These are phyloP conservation scores for Emydura subglobosa DNA, from an alignment of 2,113 vertebrate genomes.

Conservation along the genomic window DNA sequence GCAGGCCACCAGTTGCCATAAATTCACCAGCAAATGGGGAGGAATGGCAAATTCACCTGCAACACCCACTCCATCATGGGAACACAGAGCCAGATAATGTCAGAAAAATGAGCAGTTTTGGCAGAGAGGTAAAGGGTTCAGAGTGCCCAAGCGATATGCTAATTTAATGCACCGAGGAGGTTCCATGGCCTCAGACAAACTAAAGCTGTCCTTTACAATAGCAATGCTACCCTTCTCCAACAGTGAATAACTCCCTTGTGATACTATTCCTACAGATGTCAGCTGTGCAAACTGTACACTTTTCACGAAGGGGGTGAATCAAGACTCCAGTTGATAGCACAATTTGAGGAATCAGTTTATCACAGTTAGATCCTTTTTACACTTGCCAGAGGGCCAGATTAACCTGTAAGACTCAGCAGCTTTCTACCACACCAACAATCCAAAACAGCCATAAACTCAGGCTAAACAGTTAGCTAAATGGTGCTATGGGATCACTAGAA, in stretches of 20 bases:
- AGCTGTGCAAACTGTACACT: neutral
- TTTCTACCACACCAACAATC: neutral
- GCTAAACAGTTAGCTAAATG: neutral
- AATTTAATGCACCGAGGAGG: neutral
- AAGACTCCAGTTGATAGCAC: neutral
- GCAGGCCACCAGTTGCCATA: neutral
- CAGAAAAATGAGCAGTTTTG: neutral
- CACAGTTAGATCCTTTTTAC: neutral
- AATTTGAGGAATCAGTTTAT: neutral
- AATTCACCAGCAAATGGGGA: neutral
- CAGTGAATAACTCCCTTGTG: neutral
- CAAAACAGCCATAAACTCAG: neutral
- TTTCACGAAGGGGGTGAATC: neutral
- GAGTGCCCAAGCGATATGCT: neutral
- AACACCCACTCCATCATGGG: neutral
- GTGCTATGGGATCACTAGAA: neutral
- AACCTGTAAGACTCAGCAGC: neutral
- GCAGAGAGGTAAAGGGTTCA: neutral
- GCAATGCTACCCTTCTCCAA: neutral
- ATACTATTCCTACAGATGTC: neutral
- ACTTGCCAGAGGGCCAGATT: neutral
- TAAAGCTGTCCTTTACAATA: neutral
- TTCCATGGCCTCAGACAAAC: neutral
- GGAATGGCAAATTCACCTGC: neutral
- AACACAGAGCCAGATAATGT: neutral